Evolutionary conservation across 92 coral and sea anemone genomes (phyloP).

Genomic region (Epizoanthus scotinus): DNA sequence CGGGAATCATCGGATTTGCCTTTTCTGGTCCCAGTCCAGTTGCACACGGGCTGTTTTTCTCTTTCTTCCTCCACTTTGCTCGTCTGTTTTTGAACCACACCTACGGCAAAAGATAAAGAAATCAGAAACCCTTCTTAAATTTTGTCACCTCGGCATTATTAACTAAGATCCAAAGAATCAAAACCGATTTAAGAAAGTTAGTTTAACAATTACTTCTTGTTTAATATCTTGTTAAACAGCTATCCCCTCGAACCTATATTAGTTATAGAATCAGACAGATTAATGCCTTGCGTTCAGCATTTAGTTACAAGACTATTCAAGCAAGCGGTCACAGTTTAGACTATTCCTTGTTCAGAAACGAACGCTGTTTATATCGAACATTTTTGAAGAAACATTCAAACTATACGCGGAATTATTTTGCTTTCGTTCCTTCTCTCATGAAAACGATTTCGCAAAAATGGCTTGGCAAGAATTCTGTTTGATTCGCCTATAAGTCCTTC

Average conservation of each 20-base stretch:
- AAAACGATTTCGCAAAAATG: neutral
- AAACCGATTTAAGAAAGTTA: constrained; percentile 41
- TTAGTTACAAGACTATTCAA: constrained; percentile 1
- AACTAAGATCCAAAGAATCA: constrained; percentile 27
- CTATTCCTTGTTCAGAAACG: neutral
- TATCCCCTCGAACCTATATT: neutral
- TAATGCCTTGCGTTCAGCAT: too few species aligned
- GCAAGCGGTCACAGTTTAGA: neutral
- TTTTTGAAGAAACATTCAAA: neutral
- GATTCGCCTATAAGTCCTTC: neutral
- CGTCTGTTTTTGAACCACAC: constrained; percentile 99
- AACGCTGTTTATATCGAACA: neutral
- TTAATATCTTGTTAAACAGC: constrained; percentile 25
- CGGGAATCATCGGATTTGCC: constrained; percentile 67
- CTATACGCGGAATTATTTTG: neutral
- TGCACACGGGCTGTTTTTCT: constrained; percentile 80
- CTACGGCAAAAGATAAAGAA: constrained; percentile 49
- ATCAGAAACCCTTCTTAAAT: constrained; percentile 41
- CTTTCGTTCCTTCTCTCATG: neutral
- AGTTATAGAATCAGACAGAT: neutral
- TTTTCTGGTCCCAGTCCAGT: constrained; percentile 85
- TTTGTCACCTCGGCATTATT: constrained; percentile 32
- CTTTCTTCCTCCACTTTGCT: constrained; percentile 98
- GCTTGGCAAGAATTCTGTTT: neutral
- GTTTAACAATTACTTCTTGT: constrained; percentile 35